Conservation (phyloP, 2,888 invertebrate species). For the Eristalis intricaria region DNA sequence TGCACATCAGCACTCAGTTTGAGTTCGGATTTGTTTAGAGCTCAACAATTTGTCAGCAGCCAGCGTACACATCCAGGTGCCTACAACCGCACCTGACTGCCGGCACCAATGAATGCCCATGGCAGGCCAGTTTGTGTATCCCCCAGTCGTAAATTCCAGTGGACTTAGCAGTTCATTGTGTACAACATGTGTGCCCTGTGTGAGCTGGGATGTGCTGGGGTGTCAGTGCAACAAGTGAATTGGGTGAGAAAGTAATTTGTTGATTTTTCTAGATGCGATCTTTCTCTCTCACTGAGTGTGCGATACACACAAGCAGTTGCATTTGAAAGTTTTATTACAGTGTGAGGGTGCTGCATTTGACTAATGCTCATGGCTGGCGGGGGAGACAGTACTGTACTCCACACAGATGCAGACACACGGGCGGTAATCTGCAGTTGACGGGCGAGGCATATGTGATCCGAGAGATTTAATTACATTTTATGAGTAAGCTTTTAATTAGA, state of each 20-base stretch:
- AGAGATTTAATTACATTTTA: conserved; percentile 69
- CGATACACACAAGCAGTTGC: background rate
- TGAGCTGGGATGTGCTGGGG: conserved; percentile 13
- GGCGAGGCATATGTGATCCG: conserved; percentile 34
- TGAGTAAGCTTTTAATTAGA: conserved; percentile 65
- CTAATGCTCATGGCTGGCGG: background rate
- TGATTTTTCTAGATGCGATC: conserved; percentile 1
- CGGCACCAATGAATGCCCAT: conserved; percentile 29
- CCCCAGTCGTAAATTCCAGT: conserved; percentile 41
- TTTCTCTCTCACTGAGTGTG: conserved; percentile 7
- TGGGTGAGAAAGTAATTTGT: conserved; percentile 1
- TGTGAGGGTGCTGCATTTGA: background rate
- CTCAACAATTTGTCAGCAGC: conserved; percentile 49
- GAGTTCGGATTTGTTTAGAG: conserved; percentile 34
- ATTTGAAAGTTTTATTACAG: conserved; percentile 4
- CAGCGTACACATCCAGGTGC: background rate
- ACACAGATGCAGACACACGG: no score
- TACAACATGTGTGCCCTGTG: conserved; percentile 26
- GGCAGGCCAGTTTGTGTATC: conserved; percentile 8
- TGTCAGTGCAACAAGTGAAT: conserved; percentile 51
- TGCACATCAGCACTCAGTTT: background rate
- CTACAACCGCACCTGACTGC: conserved; percentile 1
- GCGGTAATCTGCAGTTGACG: no score
- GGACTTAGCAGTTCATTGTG: conserved; percentile 26
- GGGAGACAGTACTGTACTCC: background rate